phyloP scores from a whole-genome alignment of 2,113 vertebrate genomes.

The Phaethornis superciliosus region DNA sequence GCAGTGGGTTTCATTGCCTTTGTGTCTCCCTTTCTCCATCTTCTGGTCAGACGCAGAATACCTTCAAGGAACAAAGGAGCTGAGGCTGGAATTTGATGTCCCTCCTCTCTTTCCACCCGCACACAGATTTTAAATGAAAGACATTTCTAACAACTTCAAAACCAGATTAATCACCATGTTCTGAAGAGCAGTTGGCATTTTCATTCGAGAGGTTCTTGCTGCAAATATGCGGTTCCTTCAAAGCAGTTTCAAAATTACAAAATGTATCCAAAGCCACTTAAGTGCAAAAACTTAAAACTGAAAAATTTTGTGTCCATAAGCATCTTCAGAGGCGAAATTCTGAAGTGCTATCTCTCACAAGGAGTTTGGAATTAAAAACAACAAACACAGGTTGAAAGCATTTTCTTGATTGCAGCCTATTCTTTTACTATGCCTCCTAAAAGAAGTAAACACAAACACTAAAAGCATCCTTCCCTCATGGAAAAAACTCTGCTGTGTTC shows the following conservation, averaged over 20 bases:
- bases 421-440: background rate
- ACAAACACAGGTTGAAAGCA: background rate
- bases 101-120: background rate
- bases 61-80: conserved; percentile 40
- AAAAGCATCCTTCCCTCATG: background rate
- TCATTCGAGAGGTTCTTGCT: background rate
- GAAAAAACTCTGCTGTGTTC: background rate
- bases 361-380: background rate
- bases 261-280: background rate
- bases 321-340: background rate
- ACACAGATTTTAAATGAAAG: background rate
- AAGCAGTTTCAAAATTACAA: background rate
- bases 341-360: background rate
- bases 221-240: background rate
- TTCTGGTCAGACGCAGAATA: conserved; percentile 37
- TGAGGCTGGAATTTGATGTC: background rate
- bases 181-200: background rate
- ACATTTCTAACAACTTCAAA: background rate
- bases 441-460: background rate
- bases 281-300: background rate
- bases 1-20: background rate
- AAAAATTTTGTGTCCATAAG: background rate
- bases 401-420: background rate
- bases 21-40: conserved; percentile 39
- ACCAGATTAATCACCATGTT: background rate